These are phyloP conservation scores for Panzeria rudis DNA, from an alignment of 2,888 invertebrate genomes.

Conservation along the genomic window DNA sequence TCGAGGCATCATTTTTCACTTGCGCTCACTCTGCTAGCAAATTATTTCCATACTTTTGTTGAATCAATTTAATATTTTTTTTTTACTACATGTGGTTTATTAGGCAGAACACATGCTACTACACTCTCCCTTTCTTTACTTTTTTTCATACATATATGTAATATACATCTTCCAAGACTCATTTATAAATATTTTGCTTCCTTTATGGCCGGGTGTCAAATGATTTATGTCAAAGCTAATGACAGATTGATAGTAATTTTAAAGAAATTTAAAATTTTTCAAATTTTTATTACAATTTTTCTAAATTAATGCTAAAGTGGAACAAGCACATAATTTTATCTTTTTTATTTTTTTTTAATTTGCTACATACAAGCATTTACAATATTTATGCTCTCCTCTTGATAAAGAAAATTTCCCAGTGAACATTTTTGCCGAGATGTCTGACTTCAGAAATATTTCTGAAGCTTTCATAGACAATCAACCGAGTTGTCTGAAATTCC, in stretches of 20 bases:
- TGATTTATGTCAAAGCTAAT: slow-evolving; percentile 73
- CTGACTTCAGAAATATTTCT: background rate
- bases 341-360: background rate
- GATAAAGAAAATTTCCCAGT: background rate
- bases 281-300: slow-evolving; percentile 51
- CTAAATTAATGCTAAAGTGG: slow-evolving; percentile 3
- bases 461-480: too few relatives aligned
- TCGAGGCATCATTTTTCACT: slow-evolving; percentile 41
- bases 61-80: slow-evolving; percentile 21
- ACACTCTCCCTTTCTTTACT: slow-evolving; percentile 4
- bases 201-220: slow-evolving; percentile 58
- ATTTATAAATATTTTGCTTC: slow-evolving; percentile 13
- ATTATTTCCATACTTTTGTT: background rate
- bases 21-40: background rate
- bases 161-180: background rate
- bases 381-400: slow-evolving; percentile 46
- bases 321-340: background rate
- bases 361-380: background rate
- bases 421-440: too few relatives aligned
- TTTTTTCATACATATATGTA: too few relatives aligned
- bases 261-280: slow-evolving; percentile 14
- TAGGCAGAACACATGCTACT: slow-evolving; percentile 44
- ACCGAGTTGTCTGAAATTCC: too few relatives aligned
- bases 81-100: slow-evolving; percentile 40
- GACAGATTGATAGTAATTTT: slow-evolving; percentile 71